Evolutionary conservation across 1,140 invertebrate species (phyloP).

Genomic region (Stenopsyche tienmushanensis): DNA sequence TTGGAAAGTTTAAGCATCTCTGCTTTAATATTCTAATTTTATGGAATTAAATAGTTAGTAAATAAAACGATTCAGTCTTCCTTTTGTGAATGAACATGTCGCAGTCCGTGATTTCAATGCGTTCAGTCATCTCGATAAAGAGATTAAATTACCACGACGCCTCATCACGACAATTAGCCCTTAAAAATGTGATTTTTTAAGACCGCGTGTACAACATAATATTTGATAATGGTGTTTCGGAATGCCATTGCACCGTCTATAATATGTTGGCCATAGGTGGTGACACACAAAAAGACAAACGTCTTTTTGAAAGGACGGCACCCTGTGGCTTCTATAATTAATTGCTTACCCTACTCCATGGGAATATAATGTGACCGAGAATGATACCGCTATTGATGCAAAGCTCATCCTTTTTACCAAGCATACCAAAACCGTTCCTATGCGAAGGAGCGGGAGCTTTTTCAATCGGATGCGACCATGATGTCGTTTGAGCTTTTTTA

Average conservation of each 20-base stretch:
- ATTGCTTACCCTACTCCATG: slow-evolving; percentile 40
- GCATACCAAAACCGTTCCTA: too few species aligned
- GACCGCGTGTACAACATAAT: too few species aligned
- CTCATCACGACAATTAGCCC: background rate
- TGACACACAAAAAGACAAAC: slow-evolving; percentile 43
- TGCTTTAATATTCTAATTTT: too few species aligned
- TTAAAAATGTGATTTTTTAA: too few species aligned
- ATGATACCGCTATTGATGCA: background rate
- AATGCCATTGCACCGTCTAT: slow-evolving; percentile 34
- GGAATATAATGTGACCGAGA: slow-evolving; percentile 38
- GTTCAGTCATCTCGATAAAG: background rate
- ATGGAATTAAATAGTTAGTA: too few species aligned
- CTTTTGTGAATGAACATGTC: background rate
- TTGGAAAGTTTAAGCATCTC: too few species aligned
- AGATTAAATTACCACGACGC: background rate
- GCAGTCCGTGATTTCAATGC: background rate
- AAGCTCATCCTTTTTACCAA: too few species aligned
- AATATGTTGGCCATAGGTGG: slow-evolving; percentile 33
- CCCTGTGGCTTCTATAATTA: slow-evolving; percentile 40
- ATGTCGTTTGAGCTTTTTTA: background rate
- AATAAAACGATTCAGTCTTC: too few species aligned
- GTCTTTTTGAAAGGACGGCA: slow-evolving; percentile 42
- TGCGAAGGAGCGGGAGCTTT: too few species aligned
- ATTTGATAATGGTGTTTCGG: slow-evolving; percentile 21
- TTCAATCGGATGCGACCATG: too few species aligned